Evolutionary conservation across 2,113 vertebrate genomes (phyloP), one percentile per base, ranked within the genome.

Genomic region (Aleadryas rufinucha): DNA sequence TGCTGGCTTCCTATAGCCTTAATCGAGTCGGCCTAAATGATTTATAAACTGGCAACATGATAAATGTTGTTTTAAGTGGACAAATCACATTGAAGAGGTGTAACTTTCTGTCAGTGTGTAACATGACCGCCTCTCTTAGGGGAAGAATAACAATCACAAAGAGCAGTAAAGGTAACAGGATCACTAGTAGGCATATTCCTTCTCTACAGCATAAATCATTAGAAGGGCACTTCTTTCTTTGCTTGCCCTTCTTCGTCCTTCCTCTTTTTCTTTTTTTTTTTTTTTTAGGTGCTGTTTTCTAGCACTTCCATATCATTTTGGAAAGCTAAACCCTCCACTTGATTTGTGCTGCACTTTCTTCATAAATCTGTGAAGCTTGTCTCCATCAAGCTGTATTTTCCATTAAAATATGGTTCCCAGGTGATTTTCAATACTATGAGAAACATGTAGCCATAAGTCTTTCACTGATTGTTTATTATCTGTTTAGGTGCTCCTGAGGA

Each of bases 371-470:
- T 77, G 71, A 75, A 91, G 96, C 95, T 96, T 92, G 97, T 97
- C 96, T 95, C 97, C 97, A 97, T 97, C 94, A 95, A 97, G 95
- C 93, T 98, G 97, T 97, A 98, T 98, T 99, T 98, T 98, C 98
- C 97, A 97, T 98, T 98, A 98, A 98, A 98, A 98, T 96, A 98
- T 98, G 96, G 94, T 97, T 97, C 95, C 96, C 87, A 78, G 98
- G 98, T 98, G 98, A 98, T 98, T 98, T 97, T 96, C 97, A 97
- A 97, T 98, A 98, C 95, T 95, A 92, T 96, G 95, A 93, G 98
- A 98, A 98, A 98, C 97, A 95, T 98, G 97, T 95, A 92, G 96
- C 96, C 97, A 94, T 98, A 97, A 97, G 96, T 98, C 97, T 97
- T 97, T 98, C 95, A 96, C 77, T 96, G 97, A 97, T 98, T 97